Conservation (phyloP, 2,113 vertebrate species). For the Psilopsiagon aurifrons region DNA sequence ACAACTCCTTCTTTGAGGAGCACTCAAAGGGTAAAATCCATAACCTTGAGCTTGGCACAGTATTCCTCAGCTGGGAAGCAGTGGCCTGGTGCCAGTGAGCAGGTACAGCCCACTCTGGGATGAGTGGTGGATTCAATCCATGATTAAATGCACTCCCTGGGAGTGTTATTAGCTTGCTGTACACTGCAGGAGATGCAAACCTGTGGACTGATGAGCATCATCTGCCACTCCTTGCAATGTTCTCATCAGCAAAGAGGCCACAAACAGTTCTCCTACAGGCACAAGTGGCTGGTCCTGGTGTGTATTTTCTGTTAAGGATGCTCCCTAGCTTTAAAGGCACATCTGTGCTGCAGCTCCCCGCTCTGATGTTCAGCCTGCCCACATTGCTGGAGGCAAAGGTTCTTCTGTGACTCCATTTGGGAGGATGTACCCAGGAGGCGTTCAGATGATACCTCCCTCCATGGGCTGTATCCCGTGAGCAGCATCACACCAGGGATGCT, state of each 20-base stretch:
- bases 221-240: not conserved
- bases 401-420: not conserved
- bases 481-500: not conserved
- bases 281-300: not conserved
- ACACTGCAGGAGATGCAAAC: not conserved
- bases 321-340: not conserved
- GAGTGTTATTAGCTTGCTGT: not conserved
- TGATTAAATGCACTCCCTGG: not conserved
- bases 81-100: not conserved
- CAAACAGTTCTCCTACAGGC: not conserved
- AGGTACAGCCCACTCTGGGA: not conserved
- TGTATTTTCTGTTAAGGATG: not conserved
- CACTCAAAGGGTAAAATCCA: not conserved
- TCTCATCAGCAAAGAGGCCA: not conserved
- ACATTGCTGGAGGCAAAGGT: not conserved
- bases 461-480: not conserved
- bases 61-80: not conserved
- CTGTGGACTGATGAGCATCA: not conserved
- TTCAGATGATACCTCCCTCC: not conserved
- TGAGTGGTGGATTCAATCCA: not conserved
- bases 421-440: not conserved
- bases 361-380: not conserved
- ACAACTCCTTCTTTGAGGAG: rapidly evolving
- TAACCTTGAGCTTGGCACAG: not conserved
- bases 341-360: not conserved